phyloP scores from a whole-genome alignment of 1,140 invertebrate species.

The Dendroctonus valens region DNA sequence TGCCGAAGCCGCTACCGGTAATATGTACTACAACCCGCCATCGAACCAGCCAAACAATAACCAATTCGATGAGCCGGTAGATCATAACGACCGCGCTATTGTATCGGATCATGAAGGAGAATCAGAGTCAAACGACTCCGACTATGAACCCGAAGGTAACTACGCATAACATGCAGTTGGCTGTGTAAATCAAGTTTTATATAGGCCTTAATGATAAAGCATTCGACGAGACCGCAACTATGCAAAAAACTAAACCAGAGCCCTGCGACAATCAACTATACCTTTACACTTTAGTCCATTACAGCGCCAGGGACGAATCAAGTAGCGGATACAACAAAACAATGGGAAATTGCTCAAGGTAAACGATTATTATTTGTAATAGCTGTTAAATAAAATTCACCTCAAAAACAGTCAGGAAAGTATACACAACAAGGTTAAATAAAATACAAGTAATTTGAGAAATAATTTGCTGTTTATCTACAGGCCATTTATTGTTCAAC shows the following conservation, averaged over 20 bases:
- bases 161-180: no score
- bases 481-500: conserved; percentile 79
- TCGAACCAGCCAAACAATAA: conserved; percentile 15
- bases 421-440: no score
- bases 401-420: no score
- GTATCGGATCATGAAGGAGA: conserved; percentile 24
- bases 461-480: neutral
- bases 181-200: neutral
- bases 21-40: conserved; percentile 28
- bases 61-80: neutral
- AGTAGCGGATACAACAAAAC: conserved; percentile 44
- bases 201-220: conserved; percentile 14
- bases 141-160: conserved; percentile 44
- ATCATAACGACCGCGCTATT: conserved; percentile 9
- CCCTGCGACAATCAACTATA: conserved; percentile 73
- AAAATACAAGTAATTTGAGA: neutral
- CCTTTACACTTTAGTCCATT: conserved; percentile 52
- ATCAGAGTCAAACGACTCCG: conserved; percentile 35
- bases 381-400: no score
- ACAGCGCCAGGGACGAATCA: conserved; percentile 43
- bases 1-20: conserved; percentile 25
- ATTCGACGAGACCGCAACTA: conserved; percentile 31
- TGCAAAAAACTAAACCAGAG: conserved; percentile 71
- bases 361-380: conserved; percentile 2
- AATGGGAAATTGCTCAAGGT: conserved; percentile 45